Evolutionary conservation across 1,140 invertebrate species (phyloP), one percentile per base, ranked within the genome.

Genomic region (Aleiodes sp.): DNA sequence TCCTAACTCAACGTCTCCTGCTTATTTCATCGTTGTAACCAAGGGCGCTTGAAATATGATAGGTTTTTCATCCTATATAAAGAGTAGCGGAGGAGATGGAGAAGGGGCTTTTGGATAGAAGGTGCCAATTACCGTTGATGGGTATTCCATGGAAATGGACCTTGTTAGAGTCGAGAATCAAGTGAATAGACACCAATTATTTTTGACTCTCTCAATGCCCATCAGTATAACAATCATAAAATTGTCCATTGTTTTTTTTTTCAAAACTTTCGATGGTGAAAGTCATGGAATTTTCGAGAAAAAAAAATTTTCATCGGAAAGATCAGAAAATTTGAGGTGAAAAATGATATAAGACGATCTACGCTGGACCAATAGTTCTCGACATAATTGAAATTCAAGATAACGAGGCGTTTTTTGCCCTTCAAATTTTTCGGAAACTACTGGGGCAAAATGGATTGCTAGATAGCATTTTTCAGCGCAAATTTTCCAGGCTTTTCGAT

Each of bases 61-160:
- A 84, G 80, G 76, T 68, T 37, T 59, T 9, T 26, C n/a, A n/a
- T n/a, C n/a, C n/a, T n/a, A 41, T 43, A 65, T 65, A 59, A 26
- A 64, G n/a, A 24, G 46, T 43, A 37, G 43, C 56, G 56, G 56
- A 31, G 57, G 24, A 43, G 33, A 52, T 59, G 35, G 56, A 61
- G 35, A 46, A 26, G 57, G 70, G 16, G 65, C 62, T 43, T 65
- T 62, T 71, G 46, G 46, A 59, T 59, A 59, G 56, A 59, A 82
- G 79, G 79, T 85, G 83, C 84, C 85, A 86, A 86, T 86, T 86
- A 86, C 78, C 75, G 78, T 69, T 84, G 83, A 85, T 85, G 82
- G 84, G 81, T 85, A 85, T 85, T 84, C 81, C 79, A 86, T 86
- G 84, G 82, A 86, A 85, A 86, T 85, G 78, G 82, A 80, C 81